Percentiles rank a stretch among this genome's conserved stretches.
These are phyloP conservation scores for Portunus trituberculatus DNA, from an alignment of 1,140 invertebrate genomes.

Conservation along the genomic window DNA sequence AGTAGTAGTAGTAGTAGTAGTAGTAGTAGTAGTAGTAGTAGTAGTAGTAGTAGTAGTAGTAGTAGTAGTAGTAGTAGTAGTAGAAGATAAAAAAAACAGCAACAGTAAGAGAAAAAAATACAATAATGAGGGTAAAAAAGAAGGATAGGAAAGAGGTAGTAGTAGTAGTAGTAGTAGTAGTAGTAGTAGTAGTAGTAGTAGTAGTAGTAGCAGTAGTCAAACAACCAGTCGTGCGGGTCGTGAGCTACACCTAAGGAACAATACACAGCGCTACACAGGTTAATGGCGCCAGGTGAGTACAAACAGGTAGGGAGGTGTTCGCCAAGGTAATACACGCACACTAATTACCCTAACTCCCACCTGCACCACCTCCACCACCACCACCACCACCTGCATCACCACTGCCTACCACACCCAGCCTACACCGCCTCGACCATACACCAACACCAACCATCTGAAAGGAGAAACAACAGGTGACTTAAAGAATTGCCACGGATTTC, in stretches of 20 bases:
- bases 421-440: background rate
- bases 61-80: too few species aligned
- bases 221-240: background rate
- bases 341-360: background rate
- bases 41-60: background rate
- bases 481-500: background rate
- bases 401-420: background rate
- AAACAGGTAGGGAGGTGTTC: background rate
- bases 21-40: background rate
- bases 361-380: background rate
- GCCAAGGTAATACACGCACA: conserved; percentile 8
- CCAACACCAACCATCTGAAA: background rate
- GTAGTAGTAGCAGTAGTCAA: conserved; percentile 4
- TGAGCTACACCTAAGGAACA: background rate
- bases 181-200: too few species aligned
- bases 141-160: too few species aligned
- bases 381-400: background rate
- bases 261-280: background rate
- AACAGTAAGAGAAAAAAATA: too few species aligned
- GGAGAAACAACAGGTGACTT: background rate
- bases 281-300: background rate
- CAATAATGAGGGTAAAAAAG: too few species aligned
- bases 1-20: too few species aligned
- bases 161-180: too few species aligned
- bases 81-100: too few species aligned